Evolutionary conservation across 2,113 vertebrate species (phyloP), one percentile per base, ranked within the genome.

Genomic region (Rhea americana): DNA sequence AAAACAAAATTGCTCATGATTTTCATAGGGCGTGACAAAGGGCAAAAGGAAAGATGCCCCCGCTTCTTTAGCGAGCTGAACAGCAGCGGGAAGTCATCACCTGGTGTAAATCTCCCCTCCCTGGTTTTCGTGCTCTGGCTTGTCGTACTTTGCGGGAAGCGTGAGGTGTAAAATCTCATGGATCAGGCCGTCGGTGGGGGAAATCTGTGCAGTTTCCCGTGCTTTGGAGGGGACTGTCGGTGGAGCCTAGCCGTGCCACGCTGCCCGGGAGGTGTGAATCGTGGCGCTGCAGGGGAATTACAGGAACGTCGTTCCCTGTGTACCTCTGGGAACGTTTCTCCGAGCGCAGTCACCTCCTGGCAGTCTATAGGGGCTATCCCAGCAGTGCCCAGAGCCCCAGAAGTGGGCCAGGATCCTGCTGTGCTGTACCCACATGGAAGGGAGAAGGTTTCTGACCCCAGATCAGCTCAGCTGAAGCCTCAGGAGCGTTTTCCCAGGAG

Each of bases 71-170:
- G 26, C 15, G 59, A 72, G 51, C 16, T 53, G 13, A n/a, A 14
- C n/a, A 25, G 43, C 0, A 0, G 26, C n/a, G 73, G 35, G 8
- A 53, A 47, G 51, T 13, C 0, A 2, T 67, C 50, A 45, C 14
- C n/a, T 71, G 70, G 70, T n/a, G 7, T 10, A 62, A 65, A 17
- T 32, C 12, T 85, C 10, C 39, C 37, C 68, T 77, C 20, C 45
- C 68, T 28, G 53, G 24, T 35, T 1, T 80, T 56, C 4, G 1
- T 9, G 21, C 35, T 13, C 25, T 11, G 13, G 11, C 7, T 2
- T 8, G 10, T 21, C 43, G 13, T 62, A 28, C 12, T 6, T 13
- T 5, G 30, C 14, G n/a, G 67, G 16, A 16, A 13, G 3, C 13
- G 3, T 0, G 17, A 50, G 37, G 39, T 16, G 35, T 70, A 39